A percentile compares a stretch with the other conserved stretches of the same genome.
These are phyloP conservation scores for Julus scanicus DNA, from an alignment of 2,888 invertebrate genomes.

Conservation along the genomic window DNA sequence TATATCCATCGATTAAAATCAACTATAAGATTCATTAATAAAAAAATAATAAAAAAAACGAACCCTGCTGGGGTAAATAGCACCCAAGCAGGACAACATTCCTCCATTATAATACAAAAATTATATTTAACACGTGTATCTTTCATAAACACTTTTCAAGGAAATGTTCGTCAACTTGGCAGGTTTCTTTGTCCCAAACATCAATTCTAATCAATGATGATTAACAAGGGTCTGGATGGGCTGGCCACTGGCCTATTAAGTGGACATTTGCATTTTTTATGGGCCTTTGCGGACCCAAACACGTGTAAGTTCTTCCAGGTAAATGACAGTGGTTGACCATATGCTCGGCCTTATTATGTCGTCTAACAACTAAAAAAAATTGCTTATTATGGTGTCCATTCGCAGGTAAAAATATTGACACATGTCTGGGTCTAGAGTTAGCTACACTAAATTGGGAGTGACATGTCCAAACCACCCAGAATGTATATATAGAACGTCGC, in stretches of 20 bases:
- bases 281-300: not conserved
- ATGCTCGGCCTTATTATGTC: not conserved
- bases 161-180: not conserved
- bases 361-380: not conserved
- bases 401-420: not conserved
- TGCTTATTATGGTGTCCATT: constrained; percentile 13
- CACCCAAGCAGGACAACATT: not conserved
- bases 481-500: too few species aligned
- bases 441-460: not conserved
- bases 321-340: constrained; percentile 1
- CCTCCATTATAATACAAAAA: not conserved
- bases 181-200: not conserved
- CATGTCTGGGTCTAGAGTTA: not conserved
- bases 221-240: not conserved
- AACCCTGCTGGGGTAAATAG: not conserved
- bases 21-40: constrained; percentile 2
- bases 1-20: not conserved
- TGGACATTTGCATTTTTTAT: constrained; percentile 43
- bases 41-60: not conserved
- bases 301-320: not conserved
- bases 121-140: too few species aligned
- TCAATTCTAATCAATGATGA: constrained; percentile 23
- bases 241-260: not conserved
- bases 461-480: too few species aligned
- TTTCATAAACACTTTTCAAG: too few species aligned